Percentiles rank a stretch among this genome's conserved stretches.
Evolutionary conservation across 2,888 invertebrate species (phyloP).

Genomic region (Euplexia lucipara): DNA sequence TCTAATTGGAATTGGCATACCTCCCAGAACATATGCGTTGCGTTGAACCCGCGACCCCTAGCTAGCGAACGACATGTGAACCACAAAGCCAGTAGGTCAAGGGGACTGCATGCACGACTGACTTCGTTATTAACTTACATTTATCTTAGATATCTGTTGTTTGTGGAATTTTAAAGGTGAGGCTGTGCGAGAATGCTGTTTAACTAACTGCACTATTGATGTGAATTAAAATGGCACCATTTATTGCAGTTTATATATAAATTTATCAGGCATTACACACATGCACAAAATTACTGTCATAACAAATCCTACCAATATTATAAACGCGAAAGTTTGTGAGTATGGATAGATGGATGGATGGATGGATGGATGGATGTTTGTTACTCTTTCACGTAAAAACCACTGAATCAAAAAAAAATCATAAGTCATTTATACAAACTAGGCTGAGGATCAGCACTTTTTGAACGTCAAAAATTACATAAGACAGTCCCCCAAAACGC

Average conservation of each 20-base stretch:
- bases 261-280: too few relatives aligned
- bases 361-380: too few relatives aligned
- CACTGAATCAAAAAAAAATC: too few relatives aligned
- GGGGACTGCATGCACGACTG: conserved; percentile 44
- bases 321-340: too few relatives aligned
- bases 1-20: conserved; percentile 29
- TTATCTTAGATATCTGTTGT: conserved; percentile 10
- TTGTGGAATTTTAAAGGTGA: conserved; percentile 7
- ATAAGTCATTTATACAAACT: too few relatives aligned
- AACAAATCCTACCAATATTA: too few relatives aligned
- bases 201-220: not conserved
- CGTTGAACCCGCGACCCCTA: conserved; percentile 56
- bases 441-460: too few relatives aligned
- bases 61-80: conserved; percentile 51
- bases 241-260: not conserved
- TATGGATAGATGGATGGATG: too few relatives aligned
- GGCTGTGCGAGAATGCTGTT: not conserved
- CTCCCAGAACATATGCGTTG: conserved; percentile 3
- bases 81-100: conserved; percentile 54
- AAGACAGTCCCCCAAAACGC: too few relatives aligned
- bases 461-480: too few relatives aligned
- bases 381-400: too few relatives aligned
- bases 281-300: too few relatives aligned
- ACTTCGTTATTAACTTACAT: conserved; percentile 40
- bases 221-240: not conserved